Conservation (phyloP, 2,888 invertebrate genomes). For the Dromius quadrimaculatus region DNA sequence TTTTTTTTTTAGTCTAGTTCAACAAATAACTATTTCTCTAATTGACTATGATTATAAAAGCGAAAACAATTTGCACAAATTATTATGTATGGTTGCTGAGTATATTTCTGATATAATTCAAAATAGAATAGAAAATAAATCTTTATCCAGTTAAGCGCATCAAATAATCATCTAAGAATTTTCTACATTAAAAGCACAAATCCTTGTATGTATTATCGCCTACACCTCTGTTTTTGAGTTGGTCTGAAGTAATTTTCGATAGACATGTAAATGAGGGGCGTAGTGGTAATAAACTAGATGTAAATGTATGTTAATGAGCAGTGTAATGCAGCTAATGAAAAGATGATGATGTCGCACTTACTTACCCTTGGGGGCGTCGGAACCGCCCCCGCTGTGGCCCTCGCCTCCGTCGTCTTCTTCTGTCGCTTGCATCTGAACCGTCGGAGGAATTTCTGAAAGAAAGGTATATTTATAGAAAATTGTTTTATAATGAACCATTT, state of each 20-base stretch:
- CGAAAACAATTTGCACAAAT: too few relatives aligned
- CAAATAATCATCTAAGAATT: too few relatives aligned
- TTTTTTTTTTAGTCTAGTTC: too few relatives aligned
- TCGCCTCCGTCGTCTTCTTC: slow-evolving; percentile 74
- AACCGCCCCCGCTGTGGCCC: slow-evolving; percentile 68
- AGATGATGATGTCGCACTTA: slow-evolving; percentile 71
- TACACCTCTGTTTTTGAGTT: too few relatives aligned
- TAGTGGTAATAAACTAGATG: slow-evolving; percentile 27
- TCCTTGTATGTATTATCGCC: too few relatives aligned
- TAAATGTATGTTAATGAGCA: slow-evolving; percentile 20
- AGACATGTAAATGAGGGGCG: slow-evolving; percentile 13
- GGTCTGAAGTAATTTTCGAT: slow-evolving; percentile 14
- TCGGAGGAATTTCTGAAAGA: slow-evolving; percentile 79
- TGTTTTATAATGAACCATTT: background rate
- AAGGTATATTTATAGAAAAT: slow-evolving; percentile 40
- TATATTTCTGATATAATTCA: too few relatives aligned
- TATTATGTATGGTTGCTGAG: too few relatives aligned
- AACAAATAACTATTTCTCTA: too few relatives aligned
- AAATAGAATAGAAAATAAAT: too few relatives aligned
- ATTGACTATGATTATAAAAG: too few relatives aligned
- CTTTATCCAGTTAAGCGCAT: too few relatives aligned
- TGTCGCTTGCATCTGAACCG: slow-evolving; percentile 75
- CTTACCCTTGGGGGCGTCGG: slow-evolving; percentile 81
- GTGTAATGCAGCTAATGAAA: slow-evolving; percentile 42
- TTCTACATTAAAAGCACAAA: too few relatives aligned